A percentile compares a stretch with the other conserved stretches of the same genome.
These are phyloP conservation scores for Burhinus oedicnemus DNA, from an alignment of 2,113 vertebrate genomes.

Conservation along the genomic window DNA sequence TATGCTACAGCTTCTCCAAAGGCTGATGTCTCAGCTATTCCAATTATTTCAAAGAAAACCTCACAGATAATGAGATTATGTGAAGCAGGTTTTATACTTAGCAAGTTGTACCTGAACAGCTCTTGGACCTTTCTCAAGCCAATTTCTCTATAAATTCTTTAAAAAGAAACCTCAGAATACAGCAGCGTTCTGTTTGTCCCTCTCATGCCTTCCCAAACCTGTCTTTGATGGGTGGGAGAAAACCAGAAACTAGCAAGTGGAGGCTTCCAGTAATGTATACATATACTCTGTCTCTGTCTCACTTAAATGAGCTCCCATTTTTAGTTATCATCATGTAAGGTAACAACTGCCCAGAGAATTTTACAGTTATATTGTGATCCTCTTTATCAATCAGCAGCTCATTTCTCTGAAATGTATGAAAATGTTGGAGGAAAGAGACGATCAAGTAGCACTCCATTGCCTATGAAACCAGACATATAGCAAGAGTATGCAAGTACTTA, in stretches of 20 bases:
- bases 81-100: neutral
- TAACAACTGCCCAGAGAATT: neutral
- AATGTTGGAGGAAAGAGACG: neutral
- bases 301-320: neutral
- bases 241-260: neutral
- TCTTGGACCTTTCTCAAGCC: neutral
- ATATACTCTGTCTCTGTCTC: neutral
- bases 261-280: neutral
- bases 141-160: neutral
- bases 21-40: neutral
- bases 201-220: neutral
- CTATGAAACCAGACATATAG: neutral
- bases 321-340: neutral
- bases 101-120: neutral
- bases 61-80: neutral
- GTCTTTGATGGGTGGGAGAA: neutral
- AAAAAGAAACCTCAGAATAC: neutral
- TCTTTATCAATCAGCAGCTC: neutral
- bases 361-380: fast-evolving
- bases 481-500: neutral
- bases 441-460: neutral
- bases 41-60: neutral
- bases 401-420: neutral
- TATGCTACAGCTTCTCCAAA: neutral
- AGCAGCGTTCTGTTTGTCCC: neutral